phyloP scores from a whole-genome alignment of 2,888 invertebrate species.

The Druceiella hillmani region DNA sequence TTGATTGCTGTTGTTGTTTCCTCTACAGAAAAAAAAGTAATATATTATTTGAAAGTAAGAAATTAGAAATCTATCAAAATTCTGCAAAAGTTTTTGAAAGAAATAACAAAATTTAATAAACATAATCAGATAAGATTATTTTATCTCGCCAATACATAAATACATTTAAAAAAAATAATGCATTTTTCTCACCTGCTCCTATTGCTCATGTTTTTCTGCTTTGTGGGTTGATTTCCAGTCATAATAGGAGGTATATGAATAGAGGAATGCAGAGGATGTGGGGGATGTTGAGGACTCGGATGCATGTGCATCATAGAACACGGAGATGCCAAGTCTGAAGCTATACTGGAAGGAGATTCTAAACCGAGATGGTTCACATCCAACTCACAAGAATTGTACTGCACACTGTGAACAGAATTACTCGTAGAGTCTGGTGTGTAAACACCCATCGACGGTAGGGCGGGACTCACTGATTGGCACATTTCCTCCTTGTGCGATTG shows the following conservation, averaged over 20 bases:
- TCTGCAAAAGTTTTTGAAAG: too few species aligned
- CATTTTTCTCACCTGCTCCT: slow-evolving; percentile 41
- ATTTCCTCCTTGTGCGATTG: slow-evolving; percentile 38
- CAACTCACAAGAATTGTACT: slow-evolving; percentile 74
- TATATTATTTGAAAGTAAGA: too few species aligned
- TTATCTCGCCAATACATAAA: too few species aligned
- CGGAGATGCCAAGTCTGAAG: slow-evolving; percentile 77
- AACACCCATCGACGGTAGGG: slow-evolving; percentile 76
- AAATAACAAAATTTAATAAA: too few species aligned
- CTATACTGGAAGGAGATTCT: slow-evolving; percentile 85
- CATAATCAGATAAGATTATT: too few species aligned
- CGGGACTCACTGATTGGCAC: slow-evolving; percentile 49
- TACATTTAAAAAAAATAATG: too few species aligned
- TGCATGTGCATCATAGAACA: slow-evolving; percentile 65
- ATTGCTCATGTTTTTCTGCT: slow-evolving; percentile 48
- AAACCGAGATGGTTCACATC: slow-evolving; percentile 80
- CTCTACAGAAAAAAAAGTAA: too few species aligned
- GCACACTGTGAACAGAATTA: slow-evolving; percentile 75
- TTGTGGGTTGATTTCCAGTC: slow-evolving; percentile 40
- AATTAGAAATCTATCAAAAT: too few species aligned
- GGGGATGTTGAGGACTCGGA: slow-evolving; percentile 56
- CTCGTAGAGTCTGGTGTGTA: slow-evolving; percentile 82
- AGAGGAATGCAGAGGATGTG: slow-evolving; percentile 37
- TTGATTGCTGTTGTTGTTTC: slow-evolving; percentile 25
- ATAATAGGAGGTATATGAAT: slow-evolving; percentile 49